Percentiles rank a stretch among this genome's conserved stretches.
Evolutionary conservation across 2,113 vertebrate genomes (phyloP).

Genomic region (Syngnathus scovelli): DNA sequence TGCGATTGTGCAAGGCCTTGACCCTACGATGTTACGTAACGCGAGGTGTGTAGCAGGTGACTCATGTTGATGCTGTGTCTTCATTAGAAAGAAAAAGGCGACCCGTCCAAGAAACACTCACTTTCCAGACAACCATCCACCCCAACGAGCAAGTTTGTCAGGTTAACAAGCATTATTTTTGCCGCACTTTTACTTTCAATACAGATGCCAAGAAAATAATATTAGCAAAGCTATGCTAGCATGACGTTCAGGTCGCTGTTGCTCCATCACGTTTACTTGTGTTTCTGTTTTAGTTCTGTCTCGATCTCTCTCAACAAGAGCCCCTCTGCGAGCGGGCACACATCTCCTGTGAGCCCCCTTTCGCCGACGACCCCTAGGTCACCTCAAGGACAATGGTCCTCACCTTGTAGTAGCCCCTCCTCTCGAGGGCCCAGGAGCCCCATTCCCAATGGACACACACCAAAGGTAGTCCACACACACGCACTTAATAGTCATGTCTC

Average conservation of each 20-base stretch:
- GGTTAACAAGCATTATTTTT: constrained; percentile 42
- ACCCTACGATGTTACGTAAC: constrained; percentile 32
- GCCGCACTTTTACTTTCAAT: not conserved
- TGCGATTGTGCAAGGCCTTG: constrained; percentile 18
- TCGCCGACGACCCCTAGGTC: constrained; percentile 26
- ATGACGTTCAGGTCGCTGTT: not conserved
- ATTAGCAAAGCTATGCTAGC: no score
- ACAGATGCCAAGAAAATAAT: no score
- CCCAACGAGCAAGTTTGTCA: constrained; percentile 66
- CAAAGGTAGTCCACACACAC: constrained; percentile 36
- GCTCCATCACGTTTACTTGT: not conserved
- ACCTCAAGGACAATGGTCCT: constrained; percentile 29
- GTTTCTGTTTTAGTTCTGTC: constrained; percentile 59
- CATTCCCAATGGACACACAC: constrained; percentile 44
- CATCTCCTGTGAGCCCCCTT: constrained; percentile 54
- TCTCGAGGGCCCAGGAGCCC: constrained; percentile 27
- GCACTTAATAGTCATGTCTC: not conserved
- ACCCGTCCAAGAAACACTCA: constrained; percentile 16
- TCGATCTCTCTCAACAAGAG: constrained; percentile 69
- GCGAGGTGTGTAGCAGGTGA: constrained; percentile 34
- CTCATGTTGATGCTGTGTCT: constrained; percentile 18
- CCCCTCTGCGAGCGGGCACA: constrained; percentile 35
- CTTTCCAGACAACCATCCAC: constrained; percentile 27
- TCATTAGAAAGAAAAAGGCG: constrained; percentile 48
- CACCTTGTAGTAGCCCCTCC: constrained; percentile 40